These are phyloP conservation scores for Neoniphon sammara DNA, from an alignment of 2,797 vertebrate genomes.

Conservation along the genomic window DNA sequence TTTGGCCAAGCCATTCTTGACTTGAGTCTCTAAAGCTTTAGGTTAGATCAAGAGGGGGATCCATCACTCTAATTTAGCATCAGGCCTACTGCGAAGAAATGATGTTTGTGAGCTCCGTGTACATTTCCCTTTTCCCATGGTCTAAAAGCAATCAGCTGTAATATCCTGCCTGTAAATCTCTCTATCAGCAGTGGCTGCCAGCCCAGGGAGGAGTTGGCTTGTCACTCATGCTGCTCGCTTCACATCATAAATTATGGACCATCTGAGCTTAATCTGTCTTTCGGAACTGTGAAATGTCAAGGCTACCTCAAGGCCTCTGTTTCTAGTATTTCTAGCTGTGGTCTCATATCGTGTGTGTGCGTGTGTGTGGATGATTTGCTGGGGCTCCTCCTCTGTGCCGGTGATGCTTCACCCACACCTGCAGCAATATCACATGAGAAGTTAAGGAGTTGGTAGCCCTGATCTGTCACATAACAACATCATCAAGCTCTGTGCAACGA, in stretches of 20 bases:
- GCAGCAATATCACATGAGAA: conserved; percentile 24
- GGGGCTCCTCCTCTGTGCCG: not conserved
- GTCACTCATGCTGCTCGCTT: conserved; percentile 65
- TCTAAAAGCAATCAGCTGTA: conserved; percentile 62
- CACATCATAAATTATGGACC: conserved; percentile 68
- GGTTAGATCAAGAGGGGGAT: conserved; percentile 42
- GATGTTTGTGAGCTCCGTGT: conserved; percentile 21
- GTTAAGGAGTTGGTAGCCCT: not conserved
- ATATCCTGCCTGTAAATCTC: conserved; percentile 68
- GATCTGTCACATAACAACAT: not conserved
- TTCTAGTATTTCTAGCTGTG: conserved; percentile 37
- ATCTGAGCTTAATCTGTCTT: conserved; percentile 71
- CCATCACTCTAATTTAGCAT: conserved; percentile 25
- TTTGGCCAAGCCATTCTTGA: conserved; percentile 35
- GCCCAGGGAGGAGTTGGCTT: conserved; percentile 57
- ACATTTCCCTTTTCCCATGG: conserved; percentile 53
- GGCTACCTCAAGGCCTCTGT: conserved; percentile 61
- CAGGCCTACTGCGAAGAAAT: conserved; percentile 6
- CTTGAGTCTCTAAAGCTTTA: conserved; percentile 40
- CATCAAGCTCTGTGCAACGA: not conserved
- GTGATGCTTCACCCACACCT: conserved; percentile 34
- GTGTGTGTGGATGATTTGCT: conserved; percentile 11
- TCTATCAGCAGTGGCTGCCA: conserved; percentile 56
- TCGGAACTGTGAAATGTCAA: conserved; percentile 67
- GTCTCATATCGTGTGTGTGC: conserved; percentile 48